Evolutionary conservation across 1,140 invertebrate genomes (phyloP).

Genomic region (Heliconius melpomene): DNA sequence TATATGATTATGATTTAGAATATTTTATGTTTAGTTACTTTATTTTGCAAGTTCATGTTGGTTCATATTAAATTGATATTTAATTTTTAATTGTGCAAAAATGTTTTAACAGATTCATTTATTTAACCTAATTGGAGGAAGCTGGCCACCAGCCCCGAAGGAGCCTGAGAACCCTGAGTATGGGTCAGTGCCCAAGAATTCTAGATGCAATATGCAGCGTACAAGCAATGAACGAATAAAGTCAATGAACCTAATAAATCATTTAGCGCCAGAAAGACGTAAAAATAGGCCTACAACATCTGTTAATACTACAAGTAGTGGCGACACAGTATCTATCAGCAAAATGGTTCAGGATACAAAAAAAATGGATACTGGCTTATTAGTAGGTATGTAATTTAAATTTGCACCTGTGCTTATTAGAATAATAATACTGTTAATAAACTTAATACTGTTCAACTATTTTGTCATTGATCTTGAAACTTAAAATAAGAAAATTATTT

Average conservation of each 20-base stretch:
- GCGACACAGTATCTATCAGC: conserved; percentile 43
- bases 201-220: conserved; percentile 65
- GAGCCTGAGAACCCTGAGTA: conserved; percentile 63
- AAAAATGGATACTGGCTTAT: conserved; percentile 71
- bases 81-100: neutral
- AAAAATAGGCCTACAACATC: conserved; percentile 41
- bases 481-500: neutral
- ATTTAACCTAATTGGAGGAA: conserved; percentile 70
- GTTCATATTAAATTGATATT: neutral
- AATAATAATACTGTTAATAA: too few relatives aligned
- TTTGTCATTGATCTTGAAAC: neutral
- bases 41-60: neutral
- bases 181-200: conserved; percentile 59
- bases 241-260: conserved; percentile 69
- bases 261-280: conserved; percentile 64
- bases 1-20: too few relatives aligned
- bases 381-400: conserved; percentile 57
- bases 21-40: neutral
- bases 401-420: neutral
- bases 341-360: conserved; percentile 76
- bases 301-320: conserved; percentile 33
- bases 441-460: neutral
- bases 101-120: conserved; percentile 65
- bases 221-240: conserved; percentile 63
- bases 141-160: conserved; percentile 73